These are phyloP conservation scores for Syndactyla subalaris DNA, from an alignment of 2,797 vertebrate species.

Conservation along the genomic window DNA sequence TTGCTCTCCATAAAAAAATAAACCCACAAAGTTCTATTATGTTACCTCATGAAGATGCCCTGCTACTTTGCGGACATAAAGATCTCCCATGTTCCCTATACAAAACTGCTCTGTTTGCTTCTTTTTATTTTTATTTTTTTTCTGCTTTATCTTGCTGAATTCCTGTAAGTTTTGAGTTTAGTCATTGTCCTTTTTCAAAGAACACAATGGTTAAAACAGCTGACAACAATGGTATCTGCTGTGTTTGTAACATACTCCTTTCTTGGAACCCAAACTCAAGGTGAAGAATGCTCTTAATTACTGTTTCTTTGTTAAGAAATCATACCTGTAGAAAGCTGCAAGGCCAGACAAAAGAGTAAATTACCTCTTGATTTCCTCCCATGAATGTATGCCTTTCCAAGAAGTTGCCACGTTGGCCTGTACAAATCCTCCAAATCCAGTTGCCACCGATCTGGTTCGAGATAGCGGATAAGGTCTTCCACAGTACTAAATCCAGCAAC, in stretches of 20 bases:
- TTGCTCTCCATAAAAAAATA: neutral
- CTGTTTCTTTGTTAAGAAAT: neutral
- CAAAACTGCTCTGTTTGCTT: neutral
- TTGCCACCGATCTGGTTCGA: constrained; percentile 96
- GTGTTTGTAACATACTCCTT: neutral
- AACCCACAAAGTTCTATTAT: neutral
- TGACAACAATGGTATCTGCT: neutral
- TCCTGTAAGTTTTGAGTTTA: neutral
- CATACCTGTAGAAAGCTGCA: neutral
- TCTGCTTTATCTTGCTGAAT: neutral
- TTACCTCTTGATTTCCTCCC: constrained; percentile 94
- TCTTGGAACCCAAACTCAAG: neutral
- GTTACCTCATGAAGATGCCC: neutral
- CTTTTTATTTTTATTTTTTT: neutral
- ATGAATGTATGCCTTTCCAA: constrained; percentile 93
- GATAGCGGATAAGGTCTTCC: constrained; percentile 95
- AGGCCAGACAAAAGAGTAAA: neutral
- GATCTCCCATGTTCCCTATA: neutral
- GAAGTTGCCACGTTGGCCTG: constrained; percentile 91
- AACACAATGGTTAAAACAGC: neutral
- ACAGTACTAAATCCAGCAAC: constrained; percentile 88
- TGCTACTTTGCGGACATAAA: neutral
- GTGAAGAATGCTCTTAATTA: neutral
- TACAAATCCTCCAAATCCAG: constrained; percentile 95
- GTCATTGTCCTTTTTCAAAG: neutral